Base-by-base conservation (phyloP, 2,113 vertebrate species). In the Carassius carassius region DNA sequence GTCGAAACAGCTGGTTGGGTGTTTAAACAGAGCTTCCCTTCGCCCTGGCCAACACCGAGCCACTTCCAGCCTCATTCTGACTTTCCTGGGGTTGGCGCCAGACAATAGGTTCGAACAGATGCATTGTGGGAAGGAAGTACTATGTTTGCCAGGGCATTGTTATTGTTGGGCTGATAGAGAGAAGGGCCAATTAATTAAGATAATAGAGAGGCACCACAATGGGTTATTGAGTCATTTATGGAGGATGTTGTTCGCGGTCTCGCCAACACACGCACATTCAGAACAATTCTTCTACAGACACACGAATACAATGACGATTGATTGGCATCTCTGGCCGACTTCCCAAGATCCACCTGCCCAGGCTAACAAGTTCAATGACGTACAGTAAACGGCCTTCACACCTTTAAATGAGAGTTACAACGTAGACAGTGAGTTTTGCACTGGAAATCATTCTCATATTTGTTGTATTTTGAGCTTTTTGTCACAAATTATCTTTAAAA, bases 151-250 rank as follows among this genome's bases (percentile, higher is more conserved):
- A 87, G 25, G 21, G n/a, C 84, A 62, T 25, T 70, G 76, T 85
- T 78, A 84, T 86, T 89, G 87, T 82, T 85, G 78, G 86, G 73
- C 77, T 70, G 23, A 83, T 44, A 62, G 16, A 89, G 85, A 91
- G 83, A 87, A 82, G 44, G 44, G 32, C 72, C 69, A 78, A 90
- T 88, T 89, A 83, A 90, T 90, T 91, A 85, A 62, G 83, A 86
- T 85, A 87, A 87, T 86, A 85, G 29, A 82, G 56, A 60, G 84
- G 62, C 84, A 83, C 84, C 82, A 87, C 83, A 89, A 89, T 89
- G 67, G 82, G 47, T 84, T 81, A 88, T 89, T 86, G 60, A 90
- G 74, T 41, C 32, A 62, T 74, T 81, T 65, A 73, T 13, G 49
- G 25, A n/a, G 25, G 72, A 85, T 51, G 56, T 81, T 54, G 76